Evolutionary conservation across 2,113 vertebrate species (phyloP).

Genomic region (Daphoenositta chrysoptera): DNA sequence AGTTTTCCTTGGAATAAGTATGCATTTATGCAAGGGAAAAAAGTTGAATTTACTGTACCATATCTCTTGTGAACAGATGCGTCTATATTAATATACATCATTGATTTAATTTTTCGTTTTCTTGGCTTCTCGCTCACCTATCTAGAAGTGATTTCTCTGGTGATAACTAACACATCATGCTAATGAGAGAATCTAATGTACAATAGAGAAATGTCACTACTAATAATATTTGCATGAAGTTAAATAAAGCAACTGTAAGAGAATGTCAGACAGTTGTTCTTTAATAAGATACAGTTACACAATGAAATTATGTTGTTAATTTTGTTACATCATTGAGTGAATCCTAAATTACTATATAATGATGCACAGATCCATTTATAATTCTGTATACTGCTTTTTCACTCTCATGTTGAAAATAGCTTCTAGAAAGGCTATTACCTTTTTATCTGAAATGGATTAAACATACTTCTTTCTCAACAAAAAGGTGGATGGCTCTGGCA

Average conservation of each 20-base stretch:
- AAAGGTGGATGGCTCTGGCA: slow-evolving; percentile 51
- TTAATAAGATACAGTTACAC: slow-evolving; percentile 80
- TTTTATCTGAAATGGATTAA: slow-evolving; percentile 67
- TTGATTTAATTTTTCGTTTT: slow-evolving; percentile 78
- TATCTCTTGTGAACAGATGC: slow-evolving; percentile 68
- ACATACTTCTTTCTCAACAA: slow-evolving; percentile 52
- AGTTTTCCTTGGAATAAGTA: slow-evolving; percentile 45
- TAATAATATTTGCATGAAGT: slow-evolving; percentile 82
- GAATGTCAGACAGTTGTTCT: slow-evolving; percentile 80
- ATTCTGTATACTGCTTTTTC: slow-evolving; percentile 71
- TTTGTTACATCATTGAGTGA: slow-evolving; percentile 80
- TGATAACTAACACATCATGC: slow-evolving; percentile 80
- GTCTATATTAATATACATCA: slow-evolving; percentile 70
- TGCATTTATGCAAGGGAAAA: slow-evolving; percentile 48
- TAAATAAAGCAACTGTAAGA: slow-evolving; percentile 81
- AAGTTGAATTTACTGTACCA: slow-evolving; percentile 63
- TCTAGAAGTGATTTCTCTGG: slow-evolving; percentile 77
- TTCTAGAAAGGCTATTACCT: slow-evolving; percentile 62
- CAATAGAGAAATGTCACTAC: slow-evolving; percentile 82
- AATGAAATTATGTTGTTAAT: slow-evolving; percentile 81
- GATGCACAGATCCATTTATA: slow-evolving; percentile 73
- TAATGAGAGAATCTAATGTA: slow-evolving; percentile 80
- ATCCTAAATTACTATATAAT: slow-evolving; percentile 80
- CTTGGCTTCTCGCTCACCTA: slow-evolving; percentile 74
- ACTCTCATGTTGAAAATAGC: slow-evolving; percentile 42